Base-by-base conservation (phyloP, 1,140 invertebrate genomes). In the Diplogasteroides magnus region DNA sequence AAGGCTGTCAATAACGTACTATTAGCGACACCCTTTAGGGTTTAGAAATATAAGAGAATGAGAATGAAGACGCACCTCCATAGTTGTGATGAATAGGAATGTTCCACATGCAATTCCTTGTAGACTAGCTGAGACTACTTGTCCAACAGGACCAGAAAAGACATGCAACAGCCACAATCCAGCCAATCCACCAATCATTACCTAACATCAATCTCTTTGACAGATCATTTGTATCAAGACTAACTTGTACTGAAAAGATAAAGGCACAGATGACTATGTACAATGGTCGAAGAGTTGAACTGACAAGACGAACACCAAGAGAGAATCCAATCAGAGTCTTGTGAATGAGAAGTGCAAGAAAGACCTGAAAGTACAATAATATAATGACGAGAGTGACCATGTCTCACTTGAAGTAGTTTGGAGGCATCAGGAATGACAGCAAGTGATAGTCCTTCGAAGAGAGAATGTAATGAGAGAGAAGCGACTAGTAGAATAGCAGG, bases 1-100 rank as follows among this genome's bases (percentile, higher is more conserved):
- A n/a, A n/a, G n/a, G n/a, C n/a, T n/a, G n/a, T n/a, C n/a, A n/a
- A n/a, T n/a, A n/a, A n/a, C n/a, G n/a, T n/a, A n/a, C n/a, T n/a
- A n/a, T n/a, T n/a, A n/a, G n/a, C n/a, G n/a, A n/a, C n/a, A n/a
- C n/a, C n/a, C n/a, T n/a, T n/a, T n/a, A n/a, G n/a, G n/a, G n/a
- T n/a, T n/a, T n/a, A n/a, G n/a, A n/a, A n/a, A n/a, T n/a, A n/a
- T n/a, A n/a, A n/a, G n/a, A n/a, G n/a, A n/a, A n/a, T n/a, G n/a
- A n/a, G n/a, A n/a, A n/a, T n/a, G n/a, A n/a, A n/a, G n/a, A n/a
- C 37, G 37, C 27, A 96, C 90, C 86, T 96, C 93, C 81, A 92
- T 91, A 32, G 94, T 91, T 0, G 91, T 93, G 56, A 95, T 91
- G 83, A 94, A 96, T 0, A 96, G 84, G 59, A 96, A 88, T 1